Base-by-base conservation (phyloP, 2,797 vertebrate genomes). In the Scleropages formosus region DNA sequence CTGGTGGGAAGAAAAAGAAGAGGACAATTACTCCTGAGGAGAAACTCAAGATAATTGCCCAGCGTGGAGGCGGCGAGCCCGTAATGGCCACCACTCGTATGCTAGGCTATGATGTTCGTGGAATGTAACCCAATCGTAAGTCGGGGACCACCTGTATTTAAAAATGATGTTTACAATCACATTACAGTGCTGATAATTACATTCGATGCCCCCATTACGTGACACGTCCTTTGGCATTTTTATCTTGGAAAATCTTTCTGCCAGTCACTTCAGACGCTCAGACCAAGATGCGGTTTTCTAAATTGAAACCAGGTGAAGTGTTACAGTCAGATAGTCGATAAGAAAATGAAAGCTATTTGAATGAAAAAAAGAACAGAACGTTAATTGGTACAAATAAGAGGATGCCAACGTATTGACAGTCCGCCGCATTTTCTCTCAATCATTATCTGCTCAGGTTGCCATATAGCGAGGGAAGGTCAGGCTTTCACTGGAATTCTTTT, bases 401-500 rank as follows among this genome's bases (percentile, higher is more conserved):
- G 65, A 62, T 58, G 73, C 73, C 51, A 20, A 59, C 60, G 75
- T 9, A 53, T n/a, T 18, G 61, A 22, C 16, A 65, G 47, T 46
- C 8, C 65, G 64, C 49, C 82, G 78, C 77, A 85, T 84, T 88
- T 44, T 87, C 87, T 86, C 89, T 84, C 85, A 89, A 84, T 83
- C 82, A 86, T 83, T 79, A 81, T 90, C 81, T 77, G 75, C 75
- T 78, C 58, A 79, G 83, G 89, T 88, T 71, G 75, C 76, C 70
- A 56, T 80, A 80, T 86, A 86, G 80, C 91, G 84, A 85, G 11
- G 27, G 80, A 77, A 87, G 89, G 88, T 88, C 85, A 86, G 66
- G 78, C 85, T 84, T 86, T 92, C 79, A 81, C 80, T 81, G 73
- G 47, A 84, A 74, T 77, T 78, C 83, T 89, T 82, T 89, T 88